Conservation (phyloP, 2,888 invertebrate genomes). For the Odontocolon sp. region DNA sequence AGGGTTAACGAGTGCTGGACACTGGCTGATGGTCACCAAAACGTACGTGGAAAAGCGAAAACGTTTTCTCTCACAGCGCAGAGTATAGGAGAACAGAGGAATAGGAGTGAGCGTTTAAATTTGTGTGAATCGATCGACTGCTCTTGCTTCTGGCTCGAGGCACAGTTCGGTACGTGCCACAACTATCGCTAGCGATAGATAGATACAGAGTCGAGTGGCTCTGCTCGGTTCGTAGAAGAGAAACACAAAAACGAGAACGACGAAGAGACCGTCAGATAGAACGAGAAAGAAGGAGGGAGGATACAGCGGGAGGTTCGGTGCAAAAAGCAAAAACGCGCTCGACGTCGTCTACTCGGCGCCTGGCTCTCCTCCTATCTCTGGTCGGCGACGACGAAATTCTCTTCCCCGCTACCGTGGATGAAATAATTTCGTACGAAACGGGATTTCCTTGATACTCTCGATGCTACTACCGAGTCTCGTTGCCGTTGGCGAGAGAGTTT, state of each 20-base stretch:
- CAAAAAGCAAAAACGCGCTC: conserved; percentile 73
- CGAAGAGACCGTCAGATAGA: conserved; percentile 5
- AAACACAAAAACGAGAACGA: conserved; percentile 31
- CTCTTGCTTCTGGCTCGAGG: conserved; percentile 25
- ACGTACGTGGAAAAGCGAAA: conserved; percentile 47
- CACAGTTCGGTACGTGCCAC: background rate
- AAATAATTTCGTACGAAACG: conserved; percentile 50
- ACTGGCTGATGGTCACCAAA: conserved; percentile 39
- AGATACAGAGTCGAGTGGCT: conserved; percentile 64
- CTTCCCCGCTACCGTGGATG: conserved; percentile 32
- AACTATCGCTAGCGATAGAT: conserved; percentile 13
- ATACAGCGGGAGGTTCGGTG: conserved; percentile 70
- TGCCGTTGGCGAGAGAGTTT: background rate
- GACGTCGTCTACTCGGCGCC: conserved; percentile 76
- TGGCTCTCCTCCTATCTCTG: conserved; percentile 56
- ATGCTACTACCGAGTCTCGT: background rate
- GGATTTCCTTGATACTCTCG: conserved; percentile 39
- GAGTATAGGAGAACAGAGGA: conserved; percentile 44
- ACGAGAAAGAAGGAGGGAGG: conserved; percentile 25
- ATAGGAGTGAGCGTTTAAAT: conserved; percentile 69
- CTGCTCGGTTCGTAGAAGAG: conserved; percentile 22
- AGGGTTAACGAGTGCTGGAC: conserved; percentile 57
- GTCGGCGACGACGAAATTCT: conserved; percentile 54
- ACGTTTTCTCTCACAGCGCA: conserved; percentile 39
- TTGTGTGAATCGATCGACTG: conserved; percentile 74